These are phyloP conservation scores for Teleogryllus occipitalis DNA, from an alignment of 1,140 invertebrate species.

Conservation along the genomic window DNA sequence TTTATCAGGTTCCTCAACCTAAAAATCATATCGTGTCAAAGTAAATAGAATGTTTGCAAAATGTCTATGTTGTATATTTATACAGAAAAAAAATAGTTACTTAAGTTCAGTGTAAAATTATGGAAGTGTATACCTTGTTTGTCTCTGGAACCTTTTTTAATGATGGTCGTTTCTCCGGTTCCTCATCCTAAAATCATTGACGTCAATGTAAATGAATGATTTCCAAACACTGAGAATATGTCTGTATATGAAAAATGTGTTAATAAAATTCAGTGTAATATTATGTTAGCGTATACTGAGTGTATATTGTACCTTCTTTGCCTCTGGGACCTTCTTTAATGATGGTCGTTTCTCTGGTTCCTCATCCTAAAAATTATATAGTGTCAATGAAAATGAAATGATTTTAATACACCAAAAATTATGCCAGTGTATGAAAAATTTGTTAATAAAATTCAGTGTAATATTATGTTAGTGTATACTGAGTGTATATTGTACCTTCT, in stretches of 20 bases:
- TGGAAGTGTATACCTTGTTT: conserved; percentile 6
- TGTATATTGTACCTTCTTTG: too few relatives aligned
- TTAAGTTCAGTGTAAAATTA: background rate
- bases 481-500: background rate
- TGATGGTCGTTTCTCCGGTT: conserved; percentile 21
- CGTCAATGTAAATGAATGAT: background rate
- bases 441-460: background rate
- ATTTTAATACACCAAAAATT: background rate
- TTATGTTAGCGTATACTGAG: too few relatives aligned
- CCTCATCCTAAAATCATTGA: conserved; percentile 11
- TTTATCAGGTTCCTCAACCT: background rate
- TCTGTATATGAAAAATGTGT: too few relatives aligned
- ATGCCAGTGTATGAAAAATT: too few relatives aligned
- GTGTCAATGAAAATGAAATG: background rate
- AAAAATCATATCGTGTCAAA: background rate
- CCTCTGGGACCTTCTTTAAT: too few relatives aligned
- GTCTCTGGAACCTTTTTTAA: conserved; percentile 16
- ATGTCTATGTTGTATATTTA: too few relatives aligned
- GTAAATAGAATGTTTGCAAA: background rate
- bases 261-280: too few relatives aligned
- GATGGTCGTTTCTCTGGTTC: too few relatives aligned
- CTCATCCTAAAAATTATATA: too few relatives aligned
- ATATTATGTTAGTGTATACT: conserved; percentile 8
- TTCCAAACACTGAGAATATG: too few relatives aligned
- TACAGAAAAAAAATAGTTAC: too few relatives aligned